Evolutionary conservation across 2,113 vertebrate genomes (phyloP).

Genomic region (Carettochelys insculpta): DNA sequence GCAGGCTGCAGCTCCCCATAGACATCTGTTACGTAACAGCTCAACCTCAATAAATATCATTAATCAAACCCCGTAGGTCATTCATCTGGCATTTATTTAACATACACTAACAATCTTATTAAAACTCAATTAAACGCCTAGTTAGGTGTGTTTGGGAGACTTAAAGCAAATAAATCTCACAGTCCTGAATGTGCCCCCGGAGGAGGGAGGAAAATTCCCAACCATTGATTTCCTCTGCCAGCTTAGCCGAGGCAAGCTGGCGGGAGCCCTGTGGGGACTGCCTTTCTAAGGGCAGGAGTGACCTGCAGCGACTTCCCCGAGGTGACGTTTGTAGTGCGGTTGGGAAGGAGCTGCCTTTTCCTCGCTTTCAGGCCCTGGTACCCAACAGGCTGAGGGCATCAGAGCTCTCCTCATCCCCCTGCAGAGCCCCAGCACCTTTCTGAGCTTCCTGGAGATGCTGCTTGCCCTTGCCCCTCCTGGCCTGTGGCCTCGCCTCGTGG

Average conservation of each 20-base stretch:
- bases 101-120: constrained; percentile 11
- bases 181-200: not conserved
- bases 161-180: rapidly evolving
- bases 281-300: not conserved
- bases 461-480: not conserved
- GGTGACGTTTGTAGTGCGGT: constrained; percentile 47
- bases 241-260: not conserved
- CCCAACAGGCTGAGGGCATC: not conserved
- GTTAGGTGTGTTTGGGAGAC: not conserved
- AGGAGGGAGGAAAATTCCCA: not conserved
- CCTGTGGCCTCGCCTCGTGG: constrained; percentile 41
- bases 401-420: not conserved
- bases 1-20: constrained; percentile 49
- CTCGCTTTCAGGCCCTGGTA: not conserved
- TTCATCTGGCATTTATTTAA: constrained; percentile 49
- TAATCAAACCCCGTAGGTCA: constrained; percentile 61
- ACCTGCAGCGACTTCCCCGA: constrained; percentile 24
- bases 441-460: constrained; percentile 26
- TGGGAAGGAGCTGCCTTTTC: constrained; percentile 6
- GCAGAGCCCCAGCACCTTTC: not conserved
- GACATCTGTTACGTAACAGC: constrained; percentile 67
- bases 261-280: not conserved
- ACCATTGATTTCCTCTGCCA: constrained; percentile 2
- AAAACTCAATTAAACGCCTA: constrained; percentile 8
- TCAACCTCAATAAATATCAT: constrained; percentile 59